phyloP scores from a whole-genome alignment of 2,113 vertebrate genomes.

The Hydrochoerus hydrochaeris region DNA sequence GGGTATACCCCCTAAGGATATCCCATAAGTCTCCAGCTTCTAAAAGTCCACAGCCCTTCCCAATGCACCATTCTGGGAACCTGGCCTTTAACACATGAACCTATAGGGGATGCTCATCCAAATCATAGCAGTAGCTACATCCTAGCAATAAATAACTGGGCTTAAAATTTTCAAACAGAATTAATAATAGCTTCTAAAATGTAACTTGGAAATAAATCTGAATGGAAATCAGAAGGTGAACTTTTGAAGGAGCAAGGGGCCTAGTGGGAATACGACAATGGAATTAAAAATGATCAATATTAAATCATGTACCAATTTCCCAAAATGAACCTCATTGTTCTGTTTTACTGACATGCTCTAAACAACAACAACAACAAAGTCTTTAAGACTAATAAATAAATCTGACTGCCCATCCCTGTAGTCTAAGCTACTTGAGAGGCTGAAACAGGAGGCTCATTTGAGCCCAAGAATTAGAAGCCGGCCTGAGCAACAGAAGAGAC shows the following conservation, averaged over 20 bases:
- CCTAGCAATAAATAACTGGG: slow-evolving; percentile 3
- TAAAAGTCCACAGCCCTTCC: neutral
- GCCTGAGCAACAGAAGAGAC: neutral
- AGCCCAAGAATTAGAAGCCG: neutral
- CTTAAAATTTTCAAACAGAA: slow-evolving; percentile 8
- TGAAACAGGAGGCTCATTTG: neutral
- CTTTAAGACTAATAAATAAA: neutral
- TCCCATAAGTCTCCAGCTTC: neutral
- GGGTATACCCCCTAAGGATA: neutral
- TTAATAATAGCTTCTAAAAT: slow-evolving; percentile 33
- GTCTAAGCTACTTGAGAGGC: neutral
- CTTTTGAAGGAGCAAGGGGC: no score
- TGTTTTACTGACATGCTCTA: neutral
- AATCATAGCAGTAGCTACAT: neutral
- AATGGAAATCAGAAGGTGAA: neutral
- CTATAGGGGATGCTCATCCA: neutral
- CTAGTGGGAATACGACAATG: no score
- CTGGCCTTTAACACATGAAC: neutral
- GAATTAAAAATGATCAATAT: no score
- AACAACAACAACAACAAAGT: neutral
- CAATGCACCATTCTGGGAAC: neutral
- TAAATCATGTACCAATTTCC: no score
- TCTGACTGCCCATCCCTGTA: neutral
- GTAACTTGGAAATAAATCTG: neutral
- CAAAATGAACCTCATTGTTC: no score